These are phyloP conservation scores for Athrips mouffetella DNA, from an alignment of 2,888 invertebrate species.

Conservation along the genomic window DNA sequence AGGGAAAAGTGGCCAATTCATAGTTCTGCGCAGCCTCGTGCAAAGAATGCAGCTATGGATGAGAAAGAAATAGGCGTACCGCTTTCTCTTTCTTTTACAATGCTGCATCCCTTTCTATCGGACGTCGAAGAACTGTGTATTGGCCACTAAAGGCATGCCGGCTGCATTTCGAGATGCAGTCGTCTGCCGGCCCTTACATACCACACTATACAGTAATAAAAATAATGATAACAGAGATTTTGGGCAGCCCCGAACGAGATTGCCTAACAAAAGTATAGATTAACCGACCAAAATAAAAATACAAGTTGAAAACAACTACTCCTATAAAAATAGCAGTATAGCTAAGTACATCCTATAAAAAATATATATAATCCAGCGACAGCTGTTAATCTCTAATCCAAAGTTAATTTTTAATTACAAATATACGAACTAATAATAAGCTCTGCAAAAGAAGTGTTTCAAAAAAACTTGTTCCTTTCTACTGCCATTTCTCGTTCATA, in stretches of 20 bases:
- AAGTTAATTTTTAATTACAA: slow-evolving; percentile 58
- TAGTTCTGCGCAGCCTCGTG: too few relatives aligned
- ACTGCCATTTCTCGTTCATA: slow-evolving; percentile 16
- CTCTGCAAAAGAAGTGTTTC: slow-evolving; percentile 39
- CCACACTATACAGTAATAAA: slow-evolving; percentile 33
- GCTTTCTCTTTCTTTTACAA: too few relatives aligned
- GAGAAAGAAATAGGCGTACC: too few relatives aligned
- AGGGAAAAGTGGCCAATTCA: too few relatives aligned
- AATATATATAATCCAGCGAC: slow-evolving; percentile 70
- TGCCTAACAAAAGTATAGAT: slow-evolving; percentile 27
- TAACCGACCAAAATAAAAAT: slow-evolving; percentile 46
- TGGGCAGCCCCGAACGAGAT: slow-evolving; percentile 27
- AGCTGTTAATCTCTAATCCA: slow-evolving; percentile 69
- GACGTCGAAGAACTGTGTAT: too few relatives aligned
- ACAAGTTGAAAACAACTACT: slow-evolving; percentile 52
- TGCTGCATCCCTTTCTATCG: too few relatives aligned
- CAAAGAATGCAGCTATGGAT: too few relatives aligned
- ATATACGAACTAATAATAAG: slow-evolving; percentile 53
- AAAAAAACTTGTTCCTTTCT: slow-evolving; percentile 17
- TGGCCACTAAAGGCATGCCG: slow-evolving; percentile 21
- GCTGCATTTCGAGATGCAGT: background rate
- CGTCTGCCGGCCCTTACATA: background rate
- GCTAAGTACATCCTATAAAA: slow-evolving; percentile 75
- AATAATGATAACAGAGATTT: slow-evolving; percentile 35
- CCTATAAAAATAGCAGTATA: slow-evolving; percentile 76